phyloP scores from a whole-genome alignment of 1,140 invertebrate genomes.

The Drosophila insularis region DNA sequence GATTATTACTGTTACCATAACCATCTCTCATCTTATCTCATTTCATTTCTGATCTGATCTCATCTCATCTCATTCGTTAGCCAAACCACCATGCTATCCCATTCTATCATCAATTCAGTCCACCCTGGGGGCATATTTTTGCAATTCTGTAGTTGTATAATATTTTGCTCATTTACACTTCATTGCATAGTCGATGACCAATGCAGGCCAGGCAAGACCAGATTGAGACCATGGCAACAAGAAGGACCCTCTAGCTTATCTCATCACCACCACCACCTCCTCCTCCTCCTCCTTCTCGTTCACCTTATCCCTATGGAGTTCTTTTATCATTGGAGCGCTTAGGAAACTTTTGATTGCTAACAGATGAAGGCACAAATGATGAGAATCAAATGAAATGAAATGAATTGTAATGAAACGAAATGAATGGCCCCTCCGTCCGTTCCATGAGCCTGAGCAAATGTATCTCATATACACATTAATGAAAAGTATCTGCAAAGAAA shows the following conservation, averaged over 20 bases:
- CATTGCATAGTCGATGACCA: slow-evolving; percentile 55
- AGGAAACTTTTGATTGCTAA: slow-evolving; percentile 64
- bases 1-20: slow-evolving; percentile 48
- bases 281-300: neutral
- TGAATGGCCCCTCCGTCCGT: no score
- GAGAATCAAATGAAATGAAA: slow-evolving; percentile 15
- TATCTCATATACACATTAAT: neutral
- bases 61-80: slow-evolving; percentile 2
- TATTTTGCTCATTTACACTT: slow-evolving; percentile 78
- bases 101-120: neutral
- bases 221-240: neutral
- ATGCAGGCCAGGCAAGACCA: slow-evolving; percentile 40
- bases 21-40: slow-evolving; percentile 30
- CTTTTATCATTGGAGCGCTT: slow-evolving; percentile 60
- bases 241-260: neutral
- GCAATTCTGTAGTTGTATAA: slow-evolving; percentile 65
- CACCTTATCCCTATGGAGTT: slow-evolving; percentile 42
- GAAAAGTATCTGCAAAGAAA: neutral
- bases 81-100: neutral
- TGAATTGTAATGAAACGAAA: neutral
- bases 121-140: slow-evolving; percentile 57
- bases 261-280: neutral
- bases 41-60: slow-evolving; percentile 52
- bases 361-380: slow-evolving; percentile 31
- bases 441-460: neutral